Evolutionary conservation across 2,888 invertebrate species (phyloP).

Genomic region (Sesia bembeciformis): DNA sequence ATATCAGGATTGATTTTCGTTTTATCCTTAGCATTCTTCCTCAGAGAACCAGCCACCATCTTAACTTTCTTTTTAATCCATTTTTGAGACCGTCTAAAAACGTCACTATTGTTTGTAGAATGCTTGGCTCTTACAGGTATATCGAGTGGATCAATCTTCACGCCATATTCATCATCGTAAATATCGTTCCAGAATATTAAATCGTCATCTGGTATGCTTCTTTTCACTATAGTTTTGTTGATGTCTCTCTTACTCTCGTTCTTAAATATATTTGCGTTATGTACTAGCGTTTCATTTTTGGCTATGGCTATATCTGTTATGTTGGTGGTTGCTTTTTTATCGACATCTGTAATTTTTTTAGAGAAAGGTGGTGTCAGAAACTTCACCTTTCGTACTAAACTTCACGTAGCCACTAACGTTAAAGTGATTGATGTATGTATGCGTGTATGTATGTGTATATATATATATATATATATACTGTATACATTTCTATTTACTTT

Average conservation of each 20-base stretch:
- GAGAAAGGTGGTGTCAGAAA: too few species aligned
- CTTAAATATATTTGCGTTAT: slow-evolving; percentile 1
- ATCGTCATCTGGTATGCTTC: slow-evolving; percentile 32
- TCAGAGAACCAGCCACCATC: slow-evolving; percentile 25
- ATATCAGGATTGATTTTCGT: too few species aligned
- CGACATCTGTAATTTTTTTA: too few species aligned
- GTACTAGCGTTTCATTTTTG: background rate
- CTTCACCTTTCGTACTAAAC: too few species aligned
- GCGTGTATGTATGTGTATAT: too few species aligned
- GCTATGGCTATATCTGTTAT: background rate
- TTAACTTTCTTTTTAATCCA: slow-evolving; percentile 46
- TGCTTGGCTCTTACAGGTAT: slow-evolving; percentile 24
- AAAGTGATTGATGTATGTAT: too few species aligned
- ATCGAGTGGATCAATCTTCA: slow-evolving; percentile 30
- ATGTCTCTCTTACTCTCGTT: slow-evolving; percentile 8
- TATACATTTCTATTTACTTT: too few species aligned
- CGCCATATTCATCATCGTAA: slow-evolving; percentile 56
- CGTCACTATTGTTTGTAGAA: slow-evolving; percentile 17
- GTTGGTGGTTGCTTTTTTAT: too few species aligned
- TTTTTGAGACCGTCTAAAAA: slow-evolving; percentile 31
- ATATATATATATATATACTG: too few species aligned
- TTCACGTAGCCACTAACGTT: too few species aligned
- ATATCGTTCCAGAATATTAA: slow-evolving; percentile 53
- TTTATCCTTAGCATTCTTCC: background rate
- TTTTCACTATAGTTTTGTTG: slow-evolving; percentile 34